These are phyloP conservation scores for Nowickia ferox DNA, from an alignment of 2,888 invertebrate species.

Conservation along the genomic window DNA sequence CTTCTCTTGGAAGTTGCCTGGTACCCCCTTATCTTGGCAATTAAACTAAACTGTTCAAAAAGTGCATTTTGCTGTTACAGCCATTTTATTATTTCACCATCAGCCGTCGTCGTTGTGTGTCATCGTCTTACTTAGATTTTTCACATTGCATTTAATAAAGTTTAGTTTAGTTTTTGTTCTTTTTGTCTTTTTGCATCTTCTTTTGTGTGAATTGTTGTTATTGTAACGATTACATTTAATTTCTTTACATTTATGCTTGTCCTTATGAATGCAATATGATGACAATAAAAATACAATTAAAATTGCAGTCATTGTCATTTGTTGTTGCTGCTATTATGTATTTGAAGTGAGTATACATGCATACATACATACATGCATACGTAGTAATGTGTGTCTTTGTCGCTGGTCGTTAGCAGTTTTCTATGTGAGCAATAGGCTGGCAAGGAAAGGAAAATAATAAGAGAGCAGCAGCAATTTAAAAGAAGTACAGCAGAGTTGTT, in stretches of 20 bases:
- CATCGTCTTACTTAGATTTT: constrained; percentile 31
- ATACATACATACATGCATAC: too few relatives aligned
- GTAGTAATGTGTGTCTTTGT: constrained; percentile 13
- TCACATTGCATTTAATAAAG: constrained; percentile 25
- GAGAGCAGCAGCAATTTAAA: constrained; percentile 23
- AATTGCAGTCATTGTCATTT: constrained; percentile 69
- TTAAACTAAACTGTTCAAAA: constrained; percentile 39
- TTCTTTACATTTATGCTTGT: constrained; percentile 35
- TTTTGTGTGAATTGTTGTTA: constrained; percentile 42
- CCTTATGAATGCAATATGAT: constrained; percentile 59
- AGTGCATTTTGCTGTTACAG: constrained; percentile 48
- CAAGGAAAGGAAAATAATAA: constrained; percentile 4
- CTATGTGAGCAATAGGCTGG: constrained; percentile 35
- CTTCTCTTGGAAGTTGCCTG: not conserved
- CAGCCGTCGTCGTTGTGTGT: not conserved
- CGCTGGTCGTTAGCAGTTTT: constrained; percentile 37
- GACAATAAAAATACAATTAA: constrained; percentile 71
- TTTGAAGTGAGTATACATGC: not conserved
- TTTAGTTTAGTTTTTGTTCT: not conserved
- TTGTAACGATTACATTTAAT: constrained; percentile 45
- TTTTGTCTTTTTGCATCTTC: not conserved
- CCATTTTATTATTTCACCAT: constrained; percentile 25
- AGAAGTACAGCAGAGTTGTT: constrained; percentile 47
- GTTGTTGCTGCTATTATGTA: not conserved
- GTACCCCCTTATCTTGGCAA: not conserved